phyloP scores from a whole-genome alignment of 2,888 invertebrate genomes.

The Perithous albicinctus region DNA sequence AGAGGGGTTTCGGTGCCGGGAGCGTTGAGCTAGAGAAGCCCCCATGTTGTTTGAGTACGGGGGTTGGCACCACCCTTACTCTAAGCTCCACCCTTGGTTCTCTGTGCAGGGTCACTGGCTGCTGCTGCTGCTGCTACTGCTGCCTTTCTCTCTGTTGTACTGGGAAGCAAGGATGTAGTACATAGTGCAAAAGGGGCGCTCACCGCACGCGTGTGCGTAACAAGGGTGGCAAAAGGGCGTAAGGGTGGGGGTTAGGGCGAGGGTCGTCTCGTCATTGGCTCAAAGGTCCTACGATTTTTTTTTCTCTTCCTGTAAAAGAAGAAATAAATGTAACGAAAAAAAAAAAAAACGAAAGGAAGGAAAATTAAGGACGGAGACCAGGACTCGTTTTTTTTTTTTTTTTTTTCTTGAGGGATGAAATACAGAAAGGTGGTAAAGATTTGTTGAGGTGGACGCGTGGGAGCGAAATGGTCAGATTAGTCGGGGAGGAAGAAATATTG shows the following conservation, averaged over 20 bases:
- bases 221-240: conserved; percentile 40
- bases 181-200: conserved; percentile 19
- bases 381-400: too few species aligned
- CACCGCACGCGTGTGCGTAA: conserved; percentile 53
- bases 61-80: conserved; percentile 79
- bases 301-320: neutral
- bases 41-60: conserved; percentile 68
- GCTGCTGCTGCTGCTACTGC: conserved; percentile 15
- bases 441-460: neutral
- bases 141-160: conserved; percentile 38
- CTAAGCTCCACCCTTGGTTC: conserved; percentile 82
- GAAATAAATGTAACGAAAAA: neutral
- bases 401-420: neutral
- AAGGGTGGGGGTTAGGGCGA: conserved; percentile 2
- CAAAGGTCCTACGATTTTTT: conserved; percentile 12
- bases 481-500: too few species aligned
- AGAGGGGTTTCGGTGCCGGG: conserved; percentile 37
- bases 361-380: neutral
- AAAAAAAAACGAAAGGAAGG: neutral
- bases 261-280: conserved; percentile 50
- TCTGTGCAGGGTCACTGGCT: conserved; percentile 73
- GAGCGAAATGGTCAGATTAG: too few species aligned
- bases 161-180: conserved; percentile 8
- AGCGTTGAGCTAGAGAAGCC: conserved; percentile 40
- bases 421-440: neutral